Conservation (phyloP, 2,888 invertebrate species). For the Glyphotaelius pellucidus region DNA sequence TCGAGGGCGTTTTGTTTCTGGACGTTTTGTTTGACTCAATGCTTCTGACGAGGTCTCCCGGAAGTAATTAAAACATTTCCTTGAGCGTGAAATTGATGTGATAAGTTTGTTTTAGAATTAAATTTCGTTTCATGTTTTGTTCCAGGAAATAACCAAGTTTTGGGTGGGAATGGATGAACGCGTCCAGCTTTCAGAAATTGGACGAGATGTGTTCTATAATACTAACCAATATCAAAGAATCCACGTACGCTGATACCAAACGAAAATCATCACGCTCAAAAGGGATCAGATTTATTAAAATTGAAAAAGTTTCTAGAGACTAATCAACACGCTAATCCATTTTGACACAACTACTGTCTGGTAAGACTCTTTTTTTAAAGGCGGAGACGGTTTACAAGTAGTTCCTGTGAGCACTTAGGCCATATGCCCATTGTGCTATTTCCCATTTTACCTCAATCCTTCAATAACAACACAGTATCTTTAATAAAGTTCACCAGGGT, state of each 20-base stretch:
- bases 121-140: background rate
- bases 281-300: background rate
- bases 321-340: no score
- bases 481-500: no score
- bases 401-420: no score
- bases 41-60: background rate
- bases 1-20: background rate
- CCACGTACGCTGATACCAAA: background rate
- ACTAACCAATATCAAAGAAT: background rate
- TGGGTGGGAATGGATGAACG: background rate
- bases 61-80: background rate
- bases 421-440: no score
- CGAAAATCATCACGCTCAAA: background rate
- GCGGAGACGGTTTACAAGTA: no score
- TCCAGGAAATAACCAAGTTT: background rate
- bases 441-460: no score
- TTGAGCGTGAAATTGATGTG: background rate
- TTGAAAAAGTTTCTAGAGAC: no score
- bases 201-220: background rate
- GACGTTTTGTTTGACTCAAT: background rate
- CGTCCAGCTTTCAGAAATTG: background rate
- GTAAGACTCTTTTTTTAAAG: no score
- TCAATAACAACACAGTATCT: no score
- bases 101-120: background rate
- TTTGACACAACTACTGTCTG: no score